Base-by-base conservation (phyloP, 2,888 invertebrate species). In the Leucophenga montana region DNA sequence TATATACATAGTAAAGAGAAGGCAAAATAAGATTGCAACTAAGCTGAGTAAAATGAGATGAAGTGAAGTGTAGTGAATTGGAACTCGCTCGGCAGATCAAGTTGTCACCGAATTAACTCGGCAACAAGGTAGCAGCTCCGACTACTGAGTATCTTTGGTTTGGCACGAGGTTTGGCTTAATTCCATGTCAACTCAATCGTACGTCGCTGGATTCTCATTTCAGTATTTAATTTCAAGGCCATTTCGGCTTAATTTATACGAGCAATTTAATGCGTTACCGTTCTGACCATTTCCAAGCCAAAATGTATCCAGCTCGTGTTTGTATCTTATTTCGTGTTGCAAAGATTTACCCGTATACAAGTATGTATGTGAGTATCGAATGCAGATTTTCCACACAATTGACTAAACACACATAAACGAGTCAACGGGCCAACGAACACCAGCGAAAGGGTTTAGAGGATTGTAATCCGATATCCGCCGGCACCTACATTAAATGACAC, bases 401-500 rank as follows among this genome's bases (percentile, higher is more conserved):
- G 86, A 85, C 82, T 80, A 80, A 85, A 83, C 85, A 84, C 81
- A 80, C 77, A 75, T 71, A 65, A 70, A 70, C 46, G 39, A 50
- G 39, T 61, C 48, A 56, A 66, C 20, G 57, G 57, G 33, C 53
- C 39, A 39, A 39, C 11, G 39, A 5, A 11, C 8, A 11, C 5
- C 39, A 39, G 39, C 39, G 75, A 70, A 85, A 83, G 79, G 81
- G 83, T 77, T 80, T 82, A 73, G 71, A 77, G 76, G 74, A 76
- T 66, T 80, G 86, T 80, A 85, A 86, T 85, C 77, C 71, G 85
- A 86, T 85, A 85, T 76, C 76, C 75, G 68, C 76, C 86, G 85
- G 86, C 87, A 87, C 87, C 87, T 87, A 86, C 83, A 82, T 84
- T 82, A 81, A 86, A 84, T 86, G 86, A 85, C 85, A 87, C 87